Evolutionary conservation across 1,140 invertebrate species (phyloP).

Genomic region (Drosophila insularis): DNA sequence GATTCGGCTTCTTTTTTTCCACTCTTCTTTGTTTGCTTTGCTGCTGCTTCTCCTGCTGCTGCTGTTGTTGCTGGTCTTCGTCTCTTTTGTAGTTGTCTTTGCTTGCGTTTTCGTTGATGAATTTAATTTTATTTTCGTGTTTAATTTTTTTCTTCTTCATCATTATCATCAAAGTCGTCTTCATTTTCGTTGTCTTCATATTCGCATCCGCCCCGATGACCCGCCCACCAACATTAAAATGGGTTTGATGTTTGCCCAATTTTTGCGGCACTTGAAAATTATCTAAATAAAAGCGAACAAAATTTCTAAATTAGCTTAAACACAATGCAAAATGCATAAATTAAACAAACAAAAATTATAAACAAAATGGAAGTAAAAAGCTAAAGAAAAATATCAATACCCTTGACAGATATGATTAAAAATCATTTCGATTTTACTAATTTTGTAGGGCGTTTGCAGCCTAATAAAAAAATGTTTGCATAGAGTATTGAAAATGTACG

Average conservation of each 20-base stretch:
- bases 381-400: background rate
- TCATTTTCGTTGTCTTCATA: constrained; percentile 35
- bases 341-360: constrained; percentile 19
- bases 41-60: constrained; percentile 17
- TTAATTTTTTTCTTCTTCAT: constrained; percentile 51
- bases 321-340: background rate
- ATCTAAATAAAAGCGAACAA: background rate
- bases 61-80: constrained; percentile 41
- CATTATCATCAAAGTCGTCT: constrained; percentile 29
- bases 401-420: too few species aligned
- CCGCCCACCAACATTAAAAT: background rate
- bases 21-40: constrained; percentile 49
- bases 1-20: constrained; percentile 34
- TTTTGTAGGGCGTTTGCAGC: too few species aligned
- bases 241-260: constrained; percentile 44
- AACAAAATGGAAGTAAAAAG: constrained; percentile 36
- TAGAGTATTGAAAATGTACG: background rate
- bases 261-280: constrained; percentile 32
- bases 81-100: constrained; percentile 64
- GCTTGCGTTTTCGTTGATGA: constrained; percentile 70
- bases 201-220: constrained; percentile 19
- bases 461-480: too few species aligned
- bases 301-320: background rate
- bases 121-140: constrained; percentile 72
- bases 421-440: too few species aligned